Evolutionary conservation across 1,140 invertebrate genomes (phyloP).

Genomic region (Eumeta japonica): DNA sequence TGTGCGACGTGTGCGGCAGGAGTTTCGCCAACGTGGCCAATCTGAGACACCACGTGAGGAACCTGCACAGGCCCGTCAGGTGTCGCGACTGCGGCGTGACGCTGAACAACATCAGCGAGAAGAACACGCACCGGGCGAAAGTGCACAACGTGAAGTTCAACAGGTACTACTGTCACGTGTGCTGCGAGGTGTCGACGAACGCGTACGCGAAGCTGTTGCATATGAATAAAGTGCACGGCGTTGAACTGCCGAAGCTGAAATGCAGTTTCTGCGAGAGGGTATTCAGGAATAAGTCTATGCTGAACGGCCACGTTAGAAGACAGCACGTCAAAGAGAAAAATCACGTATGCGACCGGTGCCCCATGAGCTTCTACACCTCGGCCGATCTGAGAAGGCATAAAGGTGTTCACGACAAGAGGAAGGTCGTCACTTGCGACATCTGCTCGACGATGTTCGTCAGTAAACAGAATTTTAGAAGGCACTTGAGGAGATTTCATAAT

Average conservation of each 20-base stretch:
- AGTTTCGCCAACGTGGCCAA: conserved; percentile 44
- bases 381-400: conserved; percentile 30
- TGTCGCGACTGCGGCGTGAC: conserved; percentile 26
- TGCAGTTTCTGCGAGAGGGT: conserved; percentile 23
- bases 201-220: conserved; percentile 31
- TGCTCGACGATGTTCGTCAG: conserved; percentile 32
- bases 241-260: conserved; percentile 22
- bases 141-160: conserved; percentile 24
- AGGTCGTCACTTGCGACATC: conserved; percentile 13
- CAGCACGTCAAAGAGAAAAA: conserved; percentile 19
- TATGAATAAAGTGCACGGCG: conserved; percentile 36
- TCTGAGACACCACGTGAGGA: conserved; percentile 41
- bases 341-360: conserved; percentile 21
- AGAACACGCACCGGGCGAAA: conserved; percentile 24
- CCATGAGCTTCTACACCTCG: conserved; percentile 22
- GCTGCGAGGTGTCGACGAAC: conserved; percentile 33
- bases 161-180: conserved; percentile 33
- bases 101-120: conserved; percentile 23
- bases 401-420: conserved; percentile 22
- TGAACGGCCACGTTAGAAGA: conserved; percentile 25
- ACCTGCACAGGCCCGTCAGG: conserved; percentile 22
- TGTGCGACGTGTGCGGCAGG: conserved; percentile 55
- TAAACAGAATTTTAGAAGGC: conserved; percentile 35
- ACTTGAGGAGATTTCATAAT: conserved; percentile 33
- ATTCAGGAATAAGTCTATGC: conserved; percentile 23